These are phyloP conservation scores for Ophion ellenae DNA, from an alignment of 2,888 invertebrate species.

Conservation along the genomic window DNA sequence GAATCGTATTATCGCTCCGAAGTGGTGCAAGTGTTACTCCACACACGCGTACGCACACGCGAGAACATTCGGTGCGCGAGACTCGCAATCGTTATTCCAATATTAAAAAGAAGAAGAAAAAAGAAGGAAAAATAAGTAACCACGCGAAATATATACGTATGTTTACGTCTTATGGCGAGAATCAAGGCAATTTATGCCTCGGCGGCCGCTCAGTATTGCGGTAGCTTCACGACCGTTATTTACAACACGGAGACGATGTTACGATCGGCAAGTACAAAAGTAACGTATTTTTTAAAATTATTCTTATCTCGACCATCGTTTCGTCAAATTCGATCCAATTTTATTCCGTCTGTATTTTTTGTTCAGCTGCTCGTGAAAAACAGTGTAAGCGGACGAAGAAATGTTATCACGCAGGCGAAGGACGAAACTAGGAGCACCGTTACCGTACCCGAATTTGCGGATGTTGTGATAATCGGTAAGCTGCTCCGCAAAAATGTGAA, in stretches of 20 bases:
- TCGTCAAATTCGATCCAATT: neutral
- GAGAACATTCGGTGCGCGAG: constrained; percentile 11
- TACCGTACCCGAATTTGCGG: constrained; percentile 86
- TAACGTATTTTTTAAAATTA: constrained; percentile 61
- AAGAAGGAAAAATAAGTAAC: constrained; percentile 16
- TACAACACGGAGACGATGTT: constrained; percentile 71
- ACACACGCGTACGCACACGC: constrained; percentile 19
- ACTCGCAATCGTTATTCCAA: constrained; percentile 38
- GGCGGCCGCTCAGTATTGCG: constrained; percentile 67
- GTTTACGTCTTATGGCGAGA: constrained; percentile 63
- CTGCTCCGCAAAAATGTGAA: constrained; percentile 60
- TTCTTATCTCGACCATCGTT: constrained; percentile 13
- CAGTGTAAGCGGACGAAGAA: constrained; percentile 64
- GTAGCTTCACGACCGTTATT: constrained; percentile 64
- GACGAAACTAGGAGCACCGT: constrained; percentile 56
- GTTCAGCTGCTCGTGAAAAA: constrained; percentile 65
- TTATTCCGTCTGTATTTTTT: constrained; percentile 24
- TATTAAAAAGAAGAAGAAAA: constrained; percentile 17
- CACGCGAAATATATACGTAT: constrained; percentile 25
- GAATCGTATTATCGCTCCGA: constrained; percentile 41
- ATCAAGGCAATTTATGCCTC: constrained; percentile 60
- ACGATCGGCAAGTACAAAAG: constrained; percentile 70
- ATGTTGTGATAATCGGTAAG: constrained; percentile 91
- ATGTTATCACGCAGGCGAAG: constrained; percentile 64
- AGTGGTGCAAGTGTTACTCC: constrained; percentile 43